phyloP scores from a whole-genome alignment of 2,113 vertebrate species.

The Callipepla squamata region DNA sequence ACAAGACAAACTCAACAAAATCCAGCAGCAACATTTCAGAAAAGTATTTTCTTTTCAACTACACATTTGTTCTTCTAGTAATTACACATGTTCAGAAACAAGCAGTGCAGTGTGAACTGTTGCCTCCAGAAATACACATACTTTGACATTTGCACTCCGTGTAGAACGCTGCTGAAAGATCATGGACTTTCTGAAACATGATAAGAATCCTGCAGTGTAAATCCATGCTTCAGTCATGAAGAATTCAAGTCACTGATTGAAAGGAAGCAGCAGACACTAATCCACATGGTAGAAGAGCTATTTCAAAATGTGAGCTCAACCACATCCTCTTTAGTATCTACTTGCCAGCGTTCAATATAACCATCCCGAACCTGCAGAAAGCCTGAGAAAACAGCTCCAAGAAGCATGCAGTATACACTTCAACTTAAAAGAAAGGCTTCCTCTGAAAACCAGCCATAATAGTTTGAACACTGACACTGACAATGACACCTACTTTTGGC shows the following conservation, averaged over 20 bases:
- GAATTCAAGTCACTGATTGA: background rate
- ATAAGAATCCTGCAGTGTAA: background rate
- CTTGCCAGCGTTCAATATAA: background rate
- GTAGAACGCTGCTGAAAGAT: background rate
- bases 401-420: background rate
- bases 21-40: background rate
- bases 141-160: background rate
- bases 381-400: background rate
- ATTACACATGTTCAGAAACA: background rate
- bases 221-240: background rate
- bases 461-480: background rate
- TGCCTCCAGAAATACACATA: background rate
- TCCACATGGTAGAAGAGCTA: background rate
- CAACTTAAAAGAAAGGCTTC: background rate
- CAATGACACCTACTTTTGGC: background rate
- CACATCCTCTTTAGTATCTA: background rate
- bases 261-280: background rate
- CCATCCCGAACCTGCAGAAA: background rate
- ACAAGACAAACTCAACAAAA: background rate
- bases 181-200: background rate
- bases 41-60: background rate
- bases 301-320: conserved; percentile 14
- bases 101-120: background rate
- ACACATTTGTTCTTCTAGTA: background rate
- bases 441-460: background rate